Evolutionary conservation across 2,113 vertebrate genomes (phyloP), one percentile per base, ranked within the genome.

Genomic region (Anoura caudifer): DNA sequence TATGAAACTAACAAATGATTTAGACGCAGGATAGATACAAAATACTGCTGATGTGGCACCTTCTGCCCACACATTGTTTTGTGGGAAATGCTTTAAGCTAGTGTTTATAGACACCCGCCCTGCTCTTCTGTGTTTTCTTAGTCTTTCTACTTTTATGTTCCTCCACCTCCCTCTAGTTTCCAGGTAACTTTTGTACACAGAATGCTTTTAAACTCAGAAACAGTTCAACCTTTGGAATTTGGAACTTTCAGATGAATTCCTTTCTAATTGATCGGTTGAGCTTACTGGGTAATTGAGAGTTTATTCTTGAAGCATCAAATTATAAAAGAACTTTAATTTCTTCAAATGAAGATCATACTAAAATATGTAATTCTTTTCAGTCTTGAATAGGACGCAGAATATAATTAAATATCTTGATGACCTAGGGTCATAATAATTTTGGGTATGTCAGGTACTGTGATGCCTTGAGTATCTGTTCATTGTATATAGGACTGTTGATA

Each of bases 1-100:
- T 63, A 83, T 92, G 67, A 90, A 83, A 65, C 88, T 75, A 85
- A 65, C 85, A 77, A 72, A 69, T 86, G 85, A 72, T 86, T 96
- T 93, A 92, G 92, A 65, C 90, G 91, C 54, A 77, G 72, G 59
- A 90, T 61, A 70, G 12, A 67, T 52, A 70, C 43, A 54, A 69
- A 73, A 56, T 4, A 36, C 61, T 97, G 96, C 88, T 97, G 96
- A 97, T 97, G 96, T 97, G 97, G 97, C 96, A 94, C 43, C 94
- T 83, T 54, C 92, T 80, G 95, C 93, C 96, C 94, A 91, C 95
- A 92, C 81, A 73, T 65, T 91, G 67, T 87, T 81, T 69, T 86
- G 85, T 89, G 90, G 81, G 43, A 56, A 80, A 83, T 90, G 43
- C 86, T 90, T 89, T 73, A 87, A 95, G 69, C 54, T 28, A n/a